phyloP scores from a whole-genome alignment of 2,797 vertebrate species.

The Catostomus latipinnis region DNA sequence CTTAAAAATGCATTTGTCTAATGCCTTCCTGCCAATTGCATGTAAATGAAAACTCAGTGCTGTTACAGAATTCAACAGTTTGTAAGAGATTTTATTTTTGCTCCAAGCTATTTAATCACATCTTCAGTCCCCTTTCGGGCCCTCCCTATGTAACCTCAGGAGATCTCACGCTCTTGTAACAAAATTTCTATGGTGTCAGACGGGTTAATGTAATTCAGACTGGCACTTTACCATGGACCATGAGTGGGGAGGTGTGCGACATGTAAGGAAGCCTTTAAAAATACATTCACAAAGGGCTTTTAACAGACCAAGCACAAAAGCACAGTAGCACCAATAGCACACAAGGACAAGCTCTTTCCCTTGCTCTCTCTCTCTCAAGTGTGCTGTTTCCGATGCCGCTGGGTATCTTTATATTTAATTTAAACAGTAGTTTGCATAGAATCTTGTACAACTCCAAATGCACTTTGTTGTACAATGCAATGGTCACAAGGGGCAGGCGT shows the following conservation, averaged over 20 bases:
- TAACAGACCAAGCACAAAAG: slow-evolving; percentile 54
- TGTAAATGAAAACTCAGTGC: neutral
- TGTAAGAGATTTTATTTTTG: slow-evolving; percentile 31
- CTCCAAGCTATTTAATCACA: slow-evolving; percentile 56
- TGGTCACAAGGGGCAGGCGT: too few relatives aligned
- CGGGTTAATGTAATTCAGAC: slow-evolving; percentile 58
- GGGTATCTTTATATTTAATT: slow-evolving; percentile 44
- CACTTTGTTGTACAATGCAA: slow-evolving; percentile 8
- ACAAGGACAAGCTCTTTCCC: slow-evolving; percentile 32
- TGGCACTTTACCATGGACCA: slow-evolving; percentile 52
- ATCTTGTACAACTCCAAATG: slow-evolving; percentile 35
- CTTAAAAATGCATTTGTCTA: neutral
- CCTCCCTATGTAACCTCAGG: slow-evolving; percentile 51
- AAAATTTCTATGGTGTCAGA: slow-evolving; percentile 65
- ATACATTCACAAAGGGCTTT: slow-evolving; percentile 62
- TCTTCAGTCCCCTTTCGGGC: slow-evolving; percentile 59
- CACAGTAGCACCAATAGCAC: slow-evolving; percentile 13
- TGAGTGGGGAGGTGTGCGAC: slow-evolving; percentile 28
- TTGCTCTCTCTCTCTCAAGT: slow-evolving; percentile 18
- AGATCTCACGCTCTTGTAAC: slow-evolving; percentile 60
- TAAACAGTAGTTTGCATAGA: slow-evolving; percentile 37
- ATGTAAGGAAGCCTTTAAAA: slow-evolving; percentile 60
- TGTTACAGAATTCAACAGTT: neutral
- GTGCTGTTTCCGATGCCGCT: slow-evolving; percentile 4
- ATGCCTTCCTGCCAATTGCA: neutral